Evolutionary conservation across 2,888 invertebrate genomes (phyloP), one percentile per base, ranked within the genome.

Genomic region (Meliscaeva auricollis): DNA sequence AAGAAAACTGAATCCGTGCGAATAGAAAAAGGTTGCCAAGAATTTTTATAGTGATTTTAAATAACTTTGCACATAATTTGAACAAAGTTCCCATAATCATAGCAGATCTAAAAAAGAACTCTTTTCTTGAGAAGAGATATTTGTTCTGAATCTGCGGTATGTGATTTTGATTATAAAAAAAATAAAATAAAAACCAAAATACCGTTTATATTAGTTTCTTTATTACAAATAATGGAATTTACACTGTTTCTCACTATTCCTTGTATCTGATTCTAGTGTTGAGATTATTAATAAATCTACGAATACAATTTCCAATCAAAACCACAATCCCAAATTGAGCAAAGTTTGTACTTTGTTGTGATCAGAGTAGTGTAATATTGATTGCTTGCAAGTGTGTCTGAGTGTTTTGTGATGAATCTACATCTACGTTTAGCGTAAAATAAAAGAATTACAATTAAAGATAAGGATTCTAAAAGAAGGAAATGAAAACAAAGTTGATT

Each of bases 141-240:
- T 26, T 26, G 2, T 26, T 26, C 3, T 26, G 26, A 26, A 26
- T 4, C 2, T 3, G 26, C 26, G 26, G 11, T 9, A 11, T 8
- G 38, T 11, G 9, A 38, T 38, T 9, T 9, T 11, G 13, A 7
- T 9, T 7, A 11, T 6, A 38, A 38, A 9, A 38, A 11, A 9
- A 13, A 9, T 9, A 38, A 2, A 38, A 35, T 35, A 6, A 8
- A 35, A 3, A 35, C 9, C 6, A 13, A 15, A 9, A 8, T 13
- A 38, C 20, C 56, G 41, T 78, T 78, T 78, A 54, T 20, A 69
- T 82, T 77, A 66, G 20, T 20, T 72, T 73, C 60, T 74, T 83
- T 83, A 83, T 83, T 84, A 84, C 84, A 84, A 84, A 84, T 84
- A 84, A 84, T 84, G 84, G 84, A 84, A 80, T 84, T 70, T 80